Conservation (phyloP, 1,140 invertebrate species). For the Hesperophylax magnus region DNA sequence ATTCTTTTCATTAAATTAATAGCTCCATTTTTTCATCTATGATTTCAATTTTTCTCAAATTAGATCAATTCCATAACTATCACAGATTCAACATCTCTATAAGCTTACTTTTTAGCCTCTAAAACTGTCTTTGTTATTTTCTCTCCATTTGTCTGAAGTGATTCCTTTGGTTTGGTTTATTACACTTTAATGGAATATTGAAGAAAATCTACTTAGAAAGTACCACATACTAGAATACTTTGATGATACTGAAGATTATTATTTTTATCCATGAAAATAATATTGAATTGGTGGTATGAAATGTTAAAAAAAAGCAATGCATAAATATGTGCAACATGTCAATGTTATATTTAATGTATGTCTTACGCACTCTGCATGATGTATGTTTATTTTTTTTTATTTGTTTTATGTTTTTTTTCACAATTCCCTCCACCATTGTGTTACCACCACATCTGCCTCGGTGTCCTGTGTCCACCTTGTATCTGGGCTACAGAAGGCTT, state of each 20-base stretch:
- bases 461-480: neutral
- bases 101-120: too few relatives aligned
- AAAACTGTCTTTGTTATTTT: too few relatives aligned
- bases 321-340: conserved; percentile 35
- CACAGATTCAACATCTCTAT: too few relatives aligned
- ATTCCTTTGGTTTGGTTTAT: too few relatives aligned
- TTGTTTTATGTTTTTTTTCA: conserved; percentile 57
- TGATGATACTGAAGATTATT: neutral
- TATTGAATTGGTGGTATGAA: neutral
- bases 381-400: conserved; percentile 47
- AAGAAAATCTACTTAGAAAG: too few relatives aligned
- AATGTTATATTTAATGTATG: conserved; percentile 38
- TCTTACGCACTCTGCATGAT: conserved; percentile 40
- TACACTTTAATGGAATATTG: too few relatives aligned
- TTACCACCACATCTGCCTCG: conserved; percentile 29
- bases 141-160: too few relatives aligned
- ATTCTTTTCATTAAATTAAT: neutral
- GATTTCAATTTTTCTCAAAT: too few relatives aligned
- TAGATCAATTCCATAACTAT: too few relatives aligned
- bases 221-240: too few relatives aligned
- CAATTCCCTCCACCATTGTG: conserved; percentile 59
- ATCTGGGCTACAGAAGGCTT: neutral
- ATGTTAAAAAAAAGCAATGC: conserved; percentile 19
- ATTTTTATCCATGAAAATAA: neutral
- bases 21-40: too few relatives aligned